Conservation (phyloP, 2,113 vertebrate genomes). For the Ginglymostoma cirratum region DNA sequence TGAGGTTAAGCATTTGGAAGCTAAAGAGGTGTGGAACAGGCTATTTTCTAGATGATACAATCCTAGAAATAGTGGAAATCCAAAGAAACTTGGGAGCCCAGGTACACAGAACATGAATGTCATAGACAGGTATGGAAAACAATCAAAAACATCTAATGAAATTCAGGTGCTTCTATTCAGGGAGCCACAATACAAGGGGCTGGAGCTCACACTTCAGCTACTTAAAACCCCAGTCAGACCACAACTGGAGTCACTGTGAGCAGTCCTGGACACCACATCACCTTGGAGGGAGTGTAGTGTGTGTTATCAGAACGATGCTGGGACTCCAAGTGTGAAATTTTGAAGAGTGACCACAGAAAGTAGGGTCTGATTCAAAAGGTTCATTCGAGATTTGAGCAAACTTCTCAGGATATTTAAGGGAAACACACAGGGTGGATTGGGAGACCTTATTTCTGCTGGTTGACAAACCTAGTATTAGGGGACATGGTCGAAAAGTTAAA, state of each 20-base stretch:
- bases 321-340: not conserved
- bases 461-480: not conserved
- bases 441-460: not conserved
- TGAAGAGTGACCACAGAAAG: not conserved
- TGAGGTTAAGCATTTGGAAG: not conserved
- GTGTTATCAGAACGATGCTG: not conserved
- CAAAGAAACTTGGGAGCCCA: too few species aligned
- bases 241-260: not conserved
- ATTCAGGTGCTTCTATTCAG: not conserved
- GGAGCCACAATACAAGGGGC: too few species aligned
- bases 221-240: not conserved
- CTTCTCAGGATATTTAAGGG: not conserved
- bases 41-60: not conserved
- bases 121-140: not conserved
- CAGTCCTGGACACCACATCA: not conserved
- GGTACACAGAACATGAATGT: too few species aligned
- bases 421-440: not conserved
- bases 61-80: too few species aligned
- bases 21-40: not conserved
- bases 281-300: not conserved
- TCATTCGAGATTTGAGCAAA: not conserved
- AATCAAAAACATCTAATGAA: not conserved
- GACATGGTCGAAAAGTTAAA: not conserved
- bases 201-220: not conserved
- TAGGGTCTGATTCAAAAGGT: not conserved